These are phyloP conservation scores for Tachypleus tridentatus DNA, from an alignment of 1,140 invertebrate species.

Conservation along the genomic window DNA sequence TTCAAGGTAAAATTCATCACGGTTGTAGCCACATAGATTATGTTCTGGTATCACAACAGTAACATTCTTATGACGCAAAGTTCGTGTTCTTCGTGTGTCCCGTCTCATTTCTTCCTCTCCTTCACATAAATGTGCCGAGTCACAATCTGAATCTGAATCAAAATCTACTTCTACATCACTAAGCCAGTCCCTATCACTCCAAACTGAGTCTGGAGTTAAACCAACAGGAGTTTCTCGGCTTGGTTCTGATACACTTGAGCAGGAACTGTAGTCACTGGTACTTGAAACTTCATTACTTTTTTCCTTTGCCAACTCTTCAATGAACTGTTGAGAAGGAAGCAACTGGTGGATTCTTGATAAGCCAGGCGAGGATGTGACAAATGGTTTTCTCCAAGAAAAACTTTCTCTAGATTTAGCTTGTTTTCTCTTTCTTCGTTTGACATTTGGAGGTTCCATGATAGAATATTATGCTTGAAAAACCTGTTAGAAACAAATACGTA, in stretches of 20 bases:
- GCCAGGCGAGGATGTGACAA: too few relatives aligned
- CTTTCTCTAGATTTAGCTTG: too few relatives aligned
- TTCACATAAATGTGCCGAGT: background rate
- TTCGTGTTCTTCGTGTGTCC: constrained; percentile 6
- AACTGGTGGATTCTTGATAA: too few relatives aligned
- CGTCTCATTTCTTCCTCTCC: constrained; percentile 3
- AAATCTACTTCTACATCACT: constrained; percentile 1
- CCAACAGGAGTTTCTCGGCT: background rate
- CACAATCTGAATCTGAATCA: constrained; percentile 1
- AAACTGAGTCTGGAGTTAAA: constrained; percentile 6
- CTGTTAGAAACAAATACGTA: too few relatives aligned
- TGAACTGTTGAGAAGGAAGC: too few relatives aligned
- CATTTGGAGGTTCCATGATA: too few relatives aligned
- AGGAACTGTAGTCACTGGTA: constrained; percentile 9
- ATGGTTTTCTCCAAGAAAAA: too few relatives aligned
- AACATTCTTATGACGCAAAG: constrained; percentile 2
- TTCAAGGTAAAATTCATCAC: constrained; percentile 7
- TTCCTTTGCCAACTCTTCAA: too few relatives aligned
- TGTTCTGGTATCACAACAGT: constrained; percentile 7
- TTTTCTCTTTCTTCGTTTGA: too few relatives aligned
- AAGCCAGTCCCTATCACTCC: constrained; percentile 2
- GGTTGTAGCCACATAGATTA: background rate
- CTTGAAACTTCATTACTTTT: too few relatives aligned
- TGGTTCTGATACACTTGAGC: background rate
- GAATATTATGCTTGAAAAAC: too few relatives aligned